These are phyloP conservation scores for Drosophila incognita DNA, from an alignment of 2,888 invertebrate genomes.

Conservation along the genomic window DNA sequence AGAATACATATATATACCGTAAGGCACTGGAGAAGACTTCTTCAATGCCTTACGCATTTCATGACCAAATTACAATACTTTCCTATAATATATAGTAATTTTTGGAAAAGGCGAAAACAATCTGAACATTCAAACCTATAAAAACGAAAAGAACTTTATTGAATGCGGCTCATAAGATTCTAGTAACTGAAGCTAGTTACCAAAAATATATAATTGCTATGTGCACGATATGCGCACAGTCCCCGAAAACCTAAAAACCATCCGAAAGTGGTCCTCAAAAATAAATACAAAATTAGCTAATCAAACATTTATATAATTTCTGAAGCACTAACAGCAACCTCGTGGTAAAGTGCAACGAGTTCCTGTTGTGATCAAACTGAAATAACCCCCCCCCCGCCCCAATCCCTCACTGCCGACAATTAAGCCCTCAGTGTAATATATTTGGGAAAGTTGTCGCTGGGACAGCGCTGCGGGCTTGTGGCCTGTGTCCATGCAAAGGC, in stretches of 20 bases:
- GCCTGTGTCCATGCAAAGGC: slow-evolving; percentile 40
- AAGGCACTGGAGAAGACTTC: neutral
- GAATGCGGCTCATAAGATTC: neutral
- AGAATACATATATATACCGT: neutral
- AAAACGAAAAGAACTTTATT: neutral
- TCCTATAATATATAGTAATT: neutral
- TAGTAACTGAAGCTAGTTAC: neutral
- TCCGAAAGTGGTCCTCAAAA: slow-evolving; percentile 12
- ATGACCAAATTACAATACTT: neutral
- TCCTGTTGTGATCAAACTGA: slow-evolving; percentile 29
- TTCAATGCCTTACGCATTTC: neutral
- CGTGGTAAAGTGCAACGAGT: slow-evolving; percentile 63
- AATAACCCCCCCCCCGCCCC: slow-evolving; percentile 10
- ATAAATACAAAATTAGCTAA: slow-evolving; percentile 53
- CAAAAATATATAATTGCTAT: neutral
- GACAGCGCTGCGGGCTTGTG: slow-evolving; percentile 16
- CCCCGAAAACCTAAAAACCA: slow-evolving; percentile 1
- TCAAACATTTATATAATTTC: slow-evolving; percentile 76
- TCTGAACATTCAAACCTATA: neutral
- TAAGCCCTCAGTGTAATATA: slow-evolving; percentile 49
- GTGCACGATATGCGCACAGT: neutral
- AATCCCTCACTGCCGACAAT: slow-evolving; percentile 39
- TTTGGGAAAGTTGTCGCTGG: slow-evolving; percentile 29
- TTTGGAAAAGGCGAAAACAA: neutral
- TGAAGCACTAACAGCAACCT: slow-evolving; percentile 49